Base-by-base conservation (phyloP, 64 coral and sea anemone genomes). In the Montipora cactus region DNA sequence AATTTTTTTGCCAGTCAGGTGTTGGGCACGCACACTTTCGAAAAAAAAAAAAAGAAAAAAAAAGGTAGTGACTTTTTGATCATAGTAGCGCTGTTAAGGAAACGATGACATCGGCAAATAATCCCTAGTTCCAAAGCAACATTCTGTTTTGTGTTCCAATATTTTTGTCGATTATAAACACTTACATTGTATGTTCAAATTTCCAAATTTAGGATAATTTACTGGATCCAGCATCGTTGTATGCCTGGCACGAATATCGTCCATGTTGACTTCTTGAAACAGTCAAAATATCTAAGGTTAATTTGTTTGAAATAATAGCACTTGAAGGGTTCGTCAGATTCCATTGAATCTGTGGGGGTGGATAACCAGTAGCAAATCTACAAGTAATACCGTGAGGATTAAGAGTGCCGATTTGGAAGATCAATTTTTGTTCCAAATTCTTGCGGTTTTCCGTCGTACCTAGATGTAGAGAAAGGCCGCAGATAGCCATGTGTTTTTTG, bases 181-280 rank as follows among this genome's bases (percentile, higher is more conserved):
- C 84, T 87, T 74, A 87, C 84, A 87, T 53, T 87, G 46, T 3
- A 87, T 67, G 23, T 87, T 66, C 11, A 87, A 51, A 74, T 20
- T 53, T 11, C 74, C 23, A 15, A 52, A 12, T 10, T 5, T 23
- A 74, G 59, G 11, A 45, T 19, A 25, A 25, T 25, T 25, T 0
- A 22, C 21, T 73, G 12, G 52, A 74, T 48, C 84, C 84, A 72
- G 74, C 47, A 1, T 25, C 18, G 44, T 87, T 87, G n/a, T 45
- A 51, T 47, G 68, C 84, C 25, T 10, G 47, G 55, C 84, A 87
- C 8, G 9, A 21, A 21, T 79, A 90, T 80, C 8, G 79, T 0
- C 76, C 88, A 48, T 77, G 62, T 55, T 90, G 58, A 50, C 8
- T 90, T 79, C 19, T 79, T 4, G 44, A 15, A 16, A 48, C 64